Conservation (phyloP, 2,113 vertebrate genomes). For the Strix aluco region DNA sequence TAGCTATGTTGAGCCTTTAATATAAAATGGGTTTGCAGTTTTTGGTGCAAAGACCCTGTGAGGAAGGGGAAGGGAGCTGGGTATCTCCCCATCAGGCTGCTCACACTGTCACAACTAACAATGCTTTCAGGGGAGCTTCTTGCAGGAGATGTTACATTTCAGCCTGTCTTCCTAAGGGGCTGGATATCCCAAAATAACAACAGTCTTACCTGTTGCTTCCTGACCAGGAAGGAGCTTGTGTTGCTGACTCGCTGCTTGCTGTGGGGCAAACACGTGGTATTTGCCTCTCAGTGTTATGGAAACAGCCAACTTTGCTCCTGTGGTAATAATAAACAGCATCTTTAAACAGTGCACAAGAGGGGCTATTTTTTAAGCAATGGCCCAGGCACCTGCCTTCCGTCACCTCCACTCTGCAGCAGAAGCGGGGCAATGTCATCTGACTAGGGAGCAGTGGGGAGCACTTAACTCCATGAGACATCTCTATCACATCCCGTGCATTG, state of each 20-base stretch:
- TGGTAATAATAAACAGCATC: not conserved
- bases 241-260: not conserved
- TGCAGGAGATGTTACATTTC: not conserved
- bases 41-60: not conserved
- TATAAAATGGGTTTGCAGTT: not conserved
- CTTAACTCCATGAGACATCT: not conserved
- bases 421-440: not conserved
- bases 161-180: not conserved
- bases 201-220: not conserved
- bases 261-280: not conserved
- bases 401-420: not conserved
- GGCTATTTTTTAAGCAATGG: not conserved
- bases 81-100: not conserved
- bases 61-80: not conserved
- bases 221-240: not conserved
- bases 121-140: not conserved
- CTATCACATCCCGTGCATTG: not conserved
- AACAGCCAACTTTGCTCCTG: not conserved
- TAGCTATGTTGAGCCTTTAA: not conserved
- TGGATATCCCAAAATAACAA: not conserved
- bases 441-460: not conserved
- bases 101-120: not conserved
- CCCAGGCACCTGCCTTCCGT: not conserved
- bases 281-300: not conserved
- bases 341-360: not conserved